Percentiles rank a stretch among this genome's conserved stretches.
Conservation (phyloP, 2,888 invertebrate species). For the Camptogramma bilineatum region DNA sequence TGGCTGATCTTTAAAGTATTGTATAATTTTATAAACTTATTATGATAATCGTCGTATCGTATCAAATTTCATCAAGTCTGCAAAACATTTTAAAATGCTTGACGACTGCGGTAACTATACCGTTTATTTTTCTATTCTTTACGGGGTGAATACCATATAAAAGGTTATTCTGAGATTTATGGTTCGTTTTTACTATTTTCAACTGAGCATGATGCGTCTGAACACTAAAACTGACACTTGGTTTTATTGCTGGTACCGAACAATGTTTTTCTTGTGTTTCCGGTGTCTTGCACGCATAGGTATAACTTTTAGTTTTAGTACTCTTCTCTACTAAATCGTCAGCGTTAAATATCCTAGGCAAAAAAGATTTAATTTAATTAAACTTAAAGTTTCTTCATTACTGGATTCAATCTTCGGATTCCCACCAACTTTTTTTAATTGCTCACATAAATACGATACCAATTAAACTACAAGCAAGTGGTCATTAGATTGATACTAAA, state of each 20-base stretch:
- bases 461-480: slow-evolving; percentile 30
- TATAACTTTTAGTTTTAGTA: slow-evolving; percentile 32
- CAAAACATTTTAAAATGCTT: neutral
- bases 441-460: slow-evolving; percentile 21
- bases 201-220: slow-evolving; percentile 65
- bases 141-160: slow-evolving; percentile 58
- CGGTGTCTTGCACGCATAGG: slow-evolving; percentile 64
- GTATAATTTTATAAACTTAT: slow-evolving; percentile 3
- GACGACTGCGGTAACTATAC: neutral
- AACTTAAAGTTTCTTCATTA: neutral
- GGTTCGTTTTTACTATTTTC: slow-evolving; percentile 66
- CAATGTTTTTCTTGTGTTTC: slow-evolving; percentile 77
- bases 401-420: neutral
- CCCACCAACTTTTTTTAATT: neutral
- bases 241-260: slow-evolving; percentile 60
- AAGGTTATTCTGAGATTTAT: slow-evolving; percentile 76
- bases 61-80: neutral
- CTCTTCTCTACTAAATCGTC: neutral
- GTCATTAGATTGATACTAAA: slow-evolving; percentile 29
- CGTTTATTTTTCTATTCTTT: slow-evolving; percentile 49
- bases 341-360: neutral
- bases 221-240: slow-evolving; percentile 74
- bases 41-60: neutral
- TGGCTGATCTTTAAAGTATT: slow-evolving; percentile 29
- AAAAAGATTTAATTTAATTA: neutral